These are phyloP conservation scores for Tribolium castaneum DNA, from an alignment of 1,140 invertebrate genomes.

Conservation along the genomic window DNA sequence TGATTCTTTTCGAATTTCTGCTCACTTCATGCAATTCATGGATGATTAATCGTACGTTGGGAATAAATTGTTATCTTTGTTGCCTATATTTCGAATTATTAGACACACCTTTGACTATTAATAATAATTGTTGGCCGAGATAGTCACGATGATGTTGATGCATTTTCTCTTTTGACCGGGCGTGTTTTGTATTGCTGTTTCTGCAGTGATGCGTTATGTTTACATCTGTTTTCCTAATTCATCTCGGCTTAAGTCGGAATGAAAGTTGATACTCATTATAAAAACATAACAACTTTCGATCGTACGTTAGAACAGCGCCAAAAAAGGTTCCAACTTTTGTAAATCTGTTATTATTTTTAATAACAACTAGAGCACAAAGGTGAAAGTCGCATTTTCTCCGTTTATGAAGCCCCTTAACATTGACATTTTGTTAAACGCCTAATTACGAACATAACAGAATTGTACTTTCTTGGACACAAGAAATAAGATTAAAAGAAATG, in stretches of 20 bases:
- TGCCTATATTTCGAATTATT: slow-evolving; percentile 2
- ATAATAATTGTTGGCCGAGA: slow-evolving; percentile 28
- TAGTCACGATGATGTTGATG: slow-evolving; percentile 7
- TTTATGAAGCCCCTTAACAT: background rate
- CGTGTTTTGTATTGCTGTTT: background rate
- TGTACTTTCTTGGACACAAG: background rate
- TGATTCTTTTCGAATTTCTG: background rate
- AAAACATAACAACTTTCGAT: slow-evolving; percentile 4
- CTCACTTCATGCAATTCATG: slow-evolving; percentile 5
- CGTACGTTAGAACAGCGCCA: background rate
- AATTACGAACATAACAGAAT: slow-evolving; percentile 1
- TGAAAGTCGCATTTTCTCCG: slow-evolving; percentile 4
- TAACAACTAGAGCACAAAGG: slow-evolving; percentile 8
- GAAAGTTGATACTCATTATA: background rate
- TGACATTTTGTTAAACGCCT: slow-evolving; percentile 6
- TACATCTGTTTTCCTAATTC: slow-evolving; percentile 8
- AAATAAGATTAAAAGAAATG: background rate
- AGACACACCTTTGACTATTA: slow-evolving; percentile 30
- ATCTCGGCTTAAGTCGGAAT: background rate
- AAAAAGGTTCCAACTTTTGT: slow-evolving; percentile 5
- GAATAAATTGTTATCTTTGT: slow-evolving; percentile 20
- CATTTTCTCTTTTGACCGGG: slow-evolving; percentile 32
- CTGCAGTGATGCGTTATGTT: slow-evolving; percentile 11
- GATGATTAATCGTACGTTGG: background rate
- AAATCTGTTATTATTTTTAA: slow-evolving; percentile 3